Percentiles rank a stretch among this genome's conserved stretches.
Evolutionary conservation across 2,113 vertebrate species (phyloP).

Genomic region (Anthoscopus minutus): DNA sequence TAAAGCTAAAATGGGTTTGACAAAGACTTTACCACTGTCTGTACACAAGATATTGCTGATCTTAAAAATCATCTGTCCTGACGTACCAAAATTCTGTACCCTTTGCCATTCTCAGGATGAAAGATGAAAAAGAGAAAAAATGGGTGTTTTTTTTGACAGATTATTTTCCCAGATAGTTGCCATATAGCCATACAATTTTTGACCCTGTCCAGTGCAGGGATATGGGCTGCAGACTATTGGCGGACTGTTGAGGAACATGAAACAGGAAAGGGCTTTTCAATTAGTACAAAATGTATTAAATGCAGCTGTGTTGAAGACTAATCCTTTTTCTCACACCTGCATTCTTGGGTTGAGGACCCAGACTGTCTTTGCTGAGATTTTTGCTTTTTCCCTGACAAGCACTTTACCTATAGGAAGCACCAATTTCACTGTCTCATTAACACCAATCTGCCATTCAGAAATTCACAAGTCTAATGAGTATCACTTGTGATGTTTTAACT

Average conservation of each 20-base stretch:
- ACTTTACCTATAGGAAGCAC: neutral
- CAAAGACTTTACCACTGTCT: neutral
- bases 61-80: neutral
- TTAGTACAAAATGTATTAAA: neutral
- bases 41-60: neutral
- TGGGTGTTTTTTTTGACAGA: neutral
- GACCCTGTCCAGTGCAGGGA: neutral
- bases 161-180: neutral
- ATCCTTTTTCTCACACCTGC: neutral
- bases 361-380: neutral
- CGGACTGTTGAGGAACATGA: neutral
- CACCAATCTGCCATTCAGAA: neutral
- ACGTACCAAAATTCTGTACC: neutral
- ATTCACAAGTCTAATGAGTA: neutral
- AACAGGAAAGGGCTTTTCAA: neutral
- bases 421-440: neutral
- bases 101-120: neutral
- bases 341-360: neutral
- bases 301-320: neutral
- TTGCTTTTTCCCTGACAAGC: neutral
- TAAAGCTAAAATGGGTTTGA: neutral
- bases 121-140: neutral
- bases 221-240: neutral
- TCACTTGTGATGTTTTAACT: neutral
- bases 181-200: neutral